Evolutionary conservation across 2,113 vertebrate genomes (phyloP), one percentile per base, ranked within the genome.

Genomic region (Acanthochromis polyacanthus): DNA sequence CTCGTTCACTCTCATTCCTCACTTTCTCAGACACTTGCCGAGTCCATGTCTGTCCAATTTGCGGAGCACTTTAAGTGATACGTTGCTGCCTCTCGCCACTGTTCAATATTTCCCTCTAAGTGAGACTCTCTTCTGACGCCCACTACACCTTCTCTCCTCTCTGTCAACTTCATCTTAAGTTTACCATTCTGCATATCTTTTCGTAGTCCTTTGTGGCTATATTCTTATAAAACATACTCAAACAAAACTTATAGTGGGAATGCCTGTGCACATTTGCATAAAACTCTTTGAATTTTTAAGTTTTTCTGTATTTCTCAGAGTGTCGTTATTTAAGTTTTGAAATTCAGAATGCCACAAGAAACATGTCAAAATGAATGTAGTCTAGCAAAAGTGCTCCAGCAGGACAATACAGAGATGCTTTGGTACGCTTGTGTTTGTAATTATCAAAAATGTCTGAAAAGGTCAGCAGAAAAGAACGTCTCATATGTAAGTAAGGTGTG

Each of bases 11-110:
- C 64, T 62, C n/a, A 10, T 52, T 80, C 79, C 70, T 67, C 87
- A 69, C 82, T 87, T 66, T 43, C 83, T 73, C 73, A 73, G 71
- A 63, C 82, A 74, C 71, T 87, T 77, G 71, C 80, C 10, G 66
- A 85, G 66, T 71, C 88, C 23, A 32, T 87, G 80, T 89, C 83
- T 57, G 51, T 86, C 87, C 89, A 90, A 89, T 91, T 89, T 90
- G 80, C 15, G 45, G 50, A 52, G 61, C 70, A 84, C 88, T 91
- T 80, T 82, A 89, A 88, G 78, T 74, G 72, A 86, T 88, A 71
- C 59, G 40, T 80, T 84, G 46, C 80, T 10, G 62, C 75, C 65
- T 83, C 77, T 80, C 10, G 28, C 65, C 66, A 69, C 50, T 63
- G 69, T 80, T 89, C 63, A 72, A 84, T 81, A 83, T 77, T 80